These are phyloP conservation scores for Alitta virens DNA, from an alignment of 2,888 invertebrate genomes.

Conservation along the genomic window DNA sequence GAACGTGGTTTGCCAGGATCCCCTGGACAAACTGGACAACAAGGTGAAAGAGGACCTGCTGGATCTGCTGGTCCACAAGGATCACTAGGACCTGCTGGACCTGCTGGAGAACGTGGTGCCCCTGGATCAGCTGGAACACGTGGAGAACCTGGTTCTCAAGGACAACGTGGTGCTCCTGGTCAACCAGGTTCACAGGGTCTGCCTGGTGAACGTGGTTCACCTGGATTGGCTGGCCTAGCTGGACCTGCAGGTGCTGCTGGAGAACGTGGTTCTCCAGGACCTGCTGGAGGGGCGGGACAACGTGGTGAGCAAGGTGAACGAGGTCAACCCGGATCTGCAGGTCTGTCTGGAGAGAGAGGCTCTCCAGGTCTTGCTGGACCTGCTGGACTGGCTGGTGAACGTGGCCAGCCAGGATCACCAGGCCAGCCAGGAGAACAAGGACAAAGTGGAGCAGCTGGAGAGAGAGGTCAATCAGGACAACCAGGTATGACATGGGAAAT, in stretches of 20 bases:
- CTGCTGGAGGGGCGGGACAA: not conserved
- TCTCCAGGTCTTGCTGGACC: conserved; percentile 5
- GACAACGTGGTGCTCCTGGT: conserved; percentile 15
- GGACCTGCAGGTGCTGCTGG: conserved; percentile 12
- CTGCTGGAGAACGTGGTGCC: conserved; percentile 20
- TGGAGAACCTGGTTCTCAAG: conserved; percentile 15
- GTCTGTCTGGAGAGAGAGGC: not conserved
- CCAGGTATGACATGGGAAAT: conserved; percentile 5
- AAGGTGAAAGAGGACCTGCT: conserved; percentile 16
- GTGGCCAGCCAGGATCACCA: conserved; percentile 11
- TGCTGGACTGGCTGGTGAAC: conserved; percentile 10
- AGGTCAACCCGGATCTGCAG: conserved; percentile 2
- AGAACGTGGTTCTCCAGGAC: not conserved
- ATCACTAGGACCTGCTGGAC: conserved; percentile 12
- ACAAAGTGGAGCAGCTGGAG: conserved; percentile 13
- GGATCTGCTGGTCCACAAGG: conserved; percentile 18
- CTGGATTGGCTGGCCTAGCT: conserved; percentile 19
- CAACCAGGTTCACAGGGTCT: conserved; percentile 4
- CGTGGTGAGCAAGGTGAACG: conserved; percentile 1
- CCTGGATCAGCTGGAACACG: conserved; percentile 18
- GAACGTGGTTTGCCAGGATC: conserved; percentile 19
- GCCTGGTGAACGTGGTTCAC: conserved; percentile 11
- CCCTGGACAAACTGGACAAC: conserved; percentile 20
- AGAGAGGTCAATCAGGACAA: conserved; percentile 16
- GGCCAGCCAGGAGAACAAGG: conserved; percentile 22